Evolutionary conservation across 2,888 invertebrate genomes (phyloP), one percentile per base, ranked within the genome.

Genomic region (Tubulanus polymorphus): DNA sequence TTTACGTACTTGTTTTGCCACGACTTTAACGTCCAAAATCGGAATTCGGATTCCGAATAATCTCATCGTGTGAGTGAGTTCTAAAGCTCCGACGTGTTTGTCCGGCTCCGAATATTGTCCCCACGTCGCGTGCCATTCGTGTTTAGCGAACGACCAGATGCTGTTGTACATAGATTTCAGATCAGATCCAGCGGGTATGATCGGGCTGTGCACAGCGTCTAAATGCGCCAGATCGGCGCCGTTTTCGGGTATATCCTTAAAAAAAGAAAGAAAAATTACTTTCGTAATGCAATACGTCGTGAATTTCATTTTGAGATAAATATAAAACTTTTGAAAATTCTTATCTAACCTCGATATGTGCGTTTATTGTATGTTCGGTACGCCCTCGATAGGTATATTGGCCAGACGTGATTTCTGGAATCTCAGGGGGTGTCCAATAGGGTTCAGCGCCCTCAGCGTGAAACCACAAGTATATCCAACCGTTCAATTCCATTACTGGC

Each of bases 161-260:
- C 74, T 73, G 15, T 67, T 69, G 53, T 78, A 74, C 64, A 71
- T 75, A 47, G 59, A 57, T 12, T 71, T 61, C 28, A 78, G 66
- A 51, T 79, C 69, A 53, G 80, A 72, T 25, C 85, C 83, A 54
- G 82, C 82, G 27, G 88, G 56, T 54, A 85, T 75, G 1, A 80
- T 75, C 0, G 86, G 83, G 0, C 85, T 84, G 66, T 93, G 93
- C 0, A 93, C 85, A 0, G 88, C 86, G 52, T 84, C 84, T 25
- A 93, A 81, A 72, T 93, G 93, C 0, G 88, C 87, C 1, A 88
- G 83, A 69, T 93, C 93, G 0, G 91, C 89, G 0, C 91, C 93
- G 68, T 93, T 93, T 74, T 93, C 93, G 0, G 92, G 91, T 37
- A 93, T 88, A 68, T 93, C 92, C 89, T 90, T 79, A 1, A 64